Percentiles rank a stretch among this genome's conserved stretches.
Evolutionary conservation across 2,888 invertebrate genomes (phyloP).

Genomic region (Andrena praecox): DNA sequence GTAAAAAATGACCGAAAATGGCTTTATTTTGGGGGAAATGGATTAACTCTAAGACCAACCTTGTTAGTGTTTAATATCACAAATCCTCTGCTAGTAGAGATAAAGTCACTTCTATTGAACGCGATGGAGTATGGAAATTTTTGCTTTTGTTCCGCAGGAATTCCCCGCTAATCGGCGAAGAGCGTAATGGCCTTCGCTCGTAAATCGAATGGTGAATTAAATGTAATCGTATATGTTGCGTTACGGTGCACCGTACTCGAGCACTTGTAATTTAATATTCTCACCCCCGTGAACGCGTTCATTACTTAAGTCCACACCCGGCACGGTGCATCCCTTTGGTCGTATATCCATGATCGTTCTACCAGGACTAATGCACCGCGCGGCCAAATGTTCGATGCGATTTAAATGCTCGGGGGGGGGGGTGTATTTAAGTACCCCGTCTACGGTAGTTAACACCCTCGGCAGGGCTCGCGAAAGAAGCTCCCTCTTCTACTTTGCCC

Average conservation of each 20-base stretch:
- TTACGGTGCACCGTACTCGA: conserved; percentile 29
- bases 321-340: conserved; percentile 63
- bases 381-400: conserved; percentile 82
- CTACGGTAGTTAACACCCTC: conserved; percentile 77
- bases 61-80: too few relatives aligned
- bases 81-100: too few relatives aligned
- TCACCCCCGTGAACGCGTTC: conserved; percentile 70
- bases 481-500: conserved; percentile 47
- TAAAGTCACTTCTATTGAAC: too few relatives aligned
- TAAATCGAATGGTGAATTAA: conserved; percentile 25
- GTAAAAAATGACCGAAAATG: too few relatives aligned
- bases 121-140: too few relatives aligned
- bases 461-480: conserved; percentile 56
- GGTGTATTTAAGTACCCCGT: conserved; percentile 75
- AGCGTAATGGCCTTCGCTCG: background rate
- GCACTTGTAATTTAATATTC: conserved; percentile 75
- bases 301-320: conserved; percentile 77
- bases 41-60: too few relatives aligned
- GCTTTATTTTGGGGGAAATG: too few relatives aligned
- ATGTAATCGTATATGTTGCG: background rate
- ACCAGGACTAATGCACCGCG: conserved; percentile 81
- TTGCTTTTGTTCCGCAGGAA: too few relatives aligned
- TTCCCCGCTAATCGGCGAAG: background rate
- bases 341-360: conserved; percentile 77
- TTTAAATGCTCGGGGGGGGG: conserved; percentile 76